A percentile compares a stretch with the other conserved stretches of the same genome.
phyloP scores from a whole-genome alignment of 2,797 vertebrate species.

The Luscinia megarhynchos region DNA sequence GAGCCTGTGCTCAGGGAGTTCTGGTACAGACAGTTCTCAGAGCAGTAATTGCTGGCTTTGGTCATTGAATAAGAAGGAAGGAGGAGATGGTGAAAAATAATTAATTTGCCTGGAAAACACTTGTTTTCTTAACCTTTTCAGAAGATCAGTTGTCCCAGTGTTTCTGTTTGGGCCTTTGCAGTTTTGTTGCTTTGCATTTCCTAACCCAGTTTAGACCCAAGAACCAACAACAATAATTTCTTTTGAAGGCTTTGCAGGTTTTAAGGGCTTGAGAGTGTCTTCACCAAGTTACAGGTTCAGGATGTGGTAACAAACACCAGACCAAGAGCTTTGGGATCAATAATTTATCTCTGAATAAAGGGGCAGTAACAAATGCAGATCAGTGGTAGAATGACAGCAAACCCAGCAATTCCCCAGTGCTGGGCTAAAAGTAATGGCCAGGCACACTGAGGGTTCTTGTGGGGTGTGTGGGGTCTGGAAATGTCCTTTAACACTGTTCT shows the following conservation, averaged over 20 bases:
- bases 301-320: neutral
- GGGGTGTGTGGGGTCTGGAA: accelerated
- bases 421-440: neutral
- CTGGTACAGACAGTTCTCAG: neutral
- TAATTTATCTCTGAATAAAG: neutral
- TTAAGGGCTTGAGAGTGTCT: neutral
- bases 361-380: neutral
- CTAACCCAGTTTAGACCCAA: neutral
- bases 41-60: neutral
- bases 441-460: neutral
- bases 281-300: neutral
- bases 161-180: neutral
- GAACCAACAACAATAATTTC: neutral
- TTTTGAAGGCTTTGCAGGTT: neutral
- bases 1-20: neutral
- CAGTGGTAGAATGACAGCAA: neutral
- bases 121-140: neutral
- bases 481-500: accelerated
- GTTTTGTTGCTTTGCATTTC: neutral
- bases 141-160: neutral
- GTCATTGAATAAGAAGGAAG: neutral
- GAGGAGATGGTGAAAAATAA: neutral
- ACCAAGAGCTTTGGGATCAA: slow-evolving; percentile 12
- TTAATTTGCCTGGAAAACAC: neutral
- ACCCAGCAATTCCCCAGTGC: neutral